Evolutionary conservation across 1,140 invertebrate species (phyloP).

Genomic region (Berghia stephanieae): DNA sequence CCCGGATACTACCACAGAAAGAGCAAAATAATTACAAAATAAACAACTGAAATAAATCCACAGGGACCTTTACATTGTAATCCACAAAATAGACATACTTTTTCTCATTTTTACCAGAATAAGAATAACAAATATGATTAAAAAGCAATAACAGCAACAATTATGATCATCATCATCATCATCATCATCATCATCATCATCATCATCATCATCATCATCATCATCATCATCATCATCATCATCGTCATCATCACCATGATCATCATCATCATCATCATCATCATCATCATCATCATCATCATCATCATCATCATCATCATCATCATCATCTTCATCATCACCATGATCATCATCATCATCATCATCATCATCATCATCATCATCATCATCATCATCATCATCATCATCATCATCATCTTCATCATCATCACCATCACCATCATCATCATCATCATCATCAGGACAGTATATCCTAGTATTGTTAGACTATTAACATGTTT

Average conservation of each 20-base stretch:
- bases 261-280: conserved; percentile 20
- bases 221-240: conserved; percentile 18
- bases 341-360: conserved; percentile 24
- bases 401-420: conserved; percentile 28
- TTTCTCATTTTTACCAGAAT: too few species aligned
- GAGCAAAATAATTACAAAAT: too few species aligned
- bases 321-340: conserved; percentile 11
- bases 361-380: conserved; percentile 26
- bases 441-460: too few species aligned
- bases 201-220: conserved; percentile 20
- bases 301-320: conserved; percentile 19
- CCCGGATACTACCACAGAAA: too few species aligned
- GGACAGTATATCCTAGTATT: too few species aligned
- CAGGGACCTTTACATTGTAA: too few species aligned
- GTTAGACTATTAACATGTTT: too few species aligned
- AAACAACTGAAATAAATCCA: too few species aligned
- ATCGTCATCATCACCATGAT: conserved; percentile 22
- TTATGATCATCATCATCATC: too few species aligned
- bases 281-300: conserved; percentile 13
- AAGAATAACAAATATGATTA: too few species aligned
- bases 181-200: conserved; percentile 23
- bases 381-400: conserved; percentile 33
- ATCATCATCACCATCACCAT: conserved; percentile 17
- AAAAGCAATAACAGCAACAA: too few species aligned
- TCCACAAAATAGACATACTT: too few species aligned